Percentiles rank a stretch among this genome's conserved stretches.
Evolutionary conservation across 1,140 invertebrate species (phyloP).

Genomic region (Stenopsyche tienmushanensis): DNA sequence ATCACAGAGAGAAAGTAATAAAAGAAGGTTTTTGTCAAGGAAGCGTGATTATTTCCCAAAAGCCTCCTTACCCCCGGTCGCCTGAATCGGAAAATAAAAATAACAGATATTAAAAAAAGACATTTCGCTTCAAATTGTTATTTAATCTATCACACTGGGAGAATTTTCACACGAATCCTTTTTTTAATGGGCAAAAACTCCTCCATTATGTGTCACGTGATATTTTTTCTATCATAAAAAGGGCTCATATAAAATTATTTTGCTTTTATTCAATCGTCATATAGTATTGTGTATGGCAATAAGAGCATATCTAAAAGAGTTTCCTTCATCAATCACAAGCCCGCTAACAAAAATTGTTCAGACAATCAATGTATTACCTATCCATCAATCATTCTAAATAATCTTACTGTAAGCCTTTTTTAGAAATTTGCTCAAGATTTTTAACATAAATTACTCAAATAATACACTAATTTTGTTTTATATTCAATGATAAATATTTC

Average conservation of each 20-base stretch:
- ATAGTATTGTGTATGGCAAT: too few species aligned
- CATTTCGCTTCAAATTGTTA: constrained; percentile 5
- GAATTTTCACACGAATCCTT: not conserved
- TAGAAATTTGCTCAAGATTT: too few species aligned
- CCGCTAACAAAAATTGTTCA: constrained; percentile 27
- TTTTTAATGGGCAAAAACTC: too few species aligned
- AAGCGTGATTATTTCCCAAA: constrained; percentile 24
- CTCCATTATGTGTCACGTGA: too few species aligned
- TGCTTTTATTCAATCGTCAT: too few species aligned
- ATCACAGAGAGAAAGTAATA: constrained; percentile 23
- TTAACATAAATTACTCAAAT: too few species aligned
- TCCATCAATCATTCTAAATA: constrained; percentile 31
- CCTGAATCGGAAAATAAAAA: constrained; percentile 7
- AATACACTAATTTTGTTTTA: too few species aligned
- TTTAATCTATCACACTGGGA: not conserved
- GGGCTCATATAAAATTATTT: too few species aligned
- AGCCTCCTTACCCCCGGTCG: constrained; percentile 11
- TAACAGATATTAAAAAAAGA: constrained; percentile 19
- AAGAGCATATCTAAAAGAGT: too few species aligned
- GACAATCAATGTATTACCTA: constrained; percentile 25
- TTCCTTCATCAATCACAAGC: constrained; percentile 30
- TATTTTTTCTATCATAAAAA: too few species aligned
- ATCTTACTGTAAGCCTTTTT: too few species aligned
- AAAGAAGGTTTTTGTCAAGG: constrained; percentile 24
- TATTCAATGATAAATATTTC: too few species aligned